Conservation (phyloP, 1,140 invertebrate genomes). For the Drosophila pandora region DNA sequence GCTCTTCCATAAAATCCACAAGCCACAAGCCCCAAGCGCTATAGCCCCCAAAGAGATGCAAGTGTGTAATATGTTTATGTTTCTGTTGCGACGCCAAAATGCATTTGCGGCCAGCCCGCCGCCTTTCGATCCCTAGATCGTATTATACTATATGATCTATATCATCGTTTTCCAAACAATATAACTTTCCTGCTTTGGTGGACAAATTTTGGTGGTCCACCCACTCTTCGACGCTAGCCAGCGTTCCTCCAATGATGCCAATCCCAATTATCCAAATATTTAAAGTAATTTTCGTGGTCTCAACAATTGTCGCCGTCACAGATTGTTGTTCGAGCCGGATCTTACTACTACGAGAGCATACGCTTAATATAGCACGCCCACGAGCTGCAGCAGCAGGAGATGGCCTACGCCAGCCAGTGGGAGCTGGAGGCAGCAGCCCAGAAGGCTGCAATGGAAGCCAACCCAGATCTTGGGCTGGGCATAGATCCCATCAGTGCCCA, state of each 20-base stretch:
- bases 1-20: slow-evolving; percentile 53
- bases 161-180: not conserved
- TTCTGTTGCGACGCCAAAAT: slow-evolving; percentile 74
- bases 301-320: no score
- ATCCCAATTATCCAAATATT: no score
- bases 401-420: no score
- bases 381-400: no score
- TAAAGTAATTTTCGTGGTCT: no score
- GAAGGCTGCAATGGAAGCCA: slow-evolving; percentile 14
- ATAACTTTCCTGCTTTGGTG: slow-evolving; percentile 12
- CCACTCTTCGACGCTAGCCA: slow-evolving; percentile 10
- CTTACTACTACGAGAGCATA: no score
- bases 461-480: slow-evolving; percentile 33
- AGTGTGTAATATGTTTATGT: slow-evolving; percentile 74
- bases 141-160: not conserved
- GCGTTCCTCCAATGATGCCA: slow-evolving; percentile 24
- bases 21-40: slow-evolving; percentile 28
- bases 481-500: not conserved
- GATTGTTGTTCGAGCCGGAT: no score
- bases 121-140: slow-evolving; percentile 63
- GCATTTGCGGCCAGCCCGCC: slow-evolving; percentile 68
- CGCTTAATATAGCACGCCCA: no score
- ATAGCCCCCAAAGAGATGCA: slow-evolving; percentile 61
- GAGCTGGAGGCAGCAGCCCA: slow-evolving; percentile 18
- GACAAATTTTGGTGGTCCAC: slow-evolving; percentile 12